Evolutionary conservation across 2,888 invertebrate species (phyloP), one percentile per base, ranked within the genome.

Genomic region (Elmis aenea): DNA sequence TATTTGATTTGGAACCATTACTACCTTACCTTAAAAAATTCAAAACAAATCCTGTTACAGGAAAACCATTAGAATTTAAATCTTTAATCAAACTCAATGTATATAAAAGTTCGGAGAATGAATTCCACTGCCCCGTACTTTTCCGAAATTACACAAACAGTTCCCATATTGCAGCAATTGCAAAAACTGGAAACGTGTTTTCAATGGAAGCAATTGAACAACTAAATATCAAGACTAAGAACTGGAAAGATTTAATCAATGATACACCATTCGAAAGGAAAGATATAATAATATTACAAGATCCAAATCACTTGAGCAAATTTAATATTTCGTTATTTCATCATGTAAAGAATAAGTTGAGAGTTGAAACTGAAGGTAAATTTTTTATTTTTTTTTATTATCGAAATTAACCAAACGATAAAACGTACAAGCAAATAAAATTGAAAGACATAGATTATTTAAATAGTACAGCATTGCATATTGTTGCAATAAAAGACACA

Each of bases 181-280:
- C 77, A 33, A 81, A 81, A 0, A 94, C 92, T 5, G 99, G 99
- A 13, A 97, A 99, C 76, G 95, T 99, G 0, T 99, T 84, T 66
- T 87, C 87, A 0, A 81, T 84, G 71, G 96, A 99, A 77, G 95
- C 96, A 0, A 79, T 97, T 22, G 93, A 96, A 54, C 90, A 95
- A 58, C 74, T 99, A 21, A 99, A 99, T 62, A 81, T 99, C 31
- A 99, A 96, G 68, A 81, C 87, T 1, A 86, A 86, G 53, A 92
- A 92, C 61, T 94, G 88, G 83, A 90, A 87, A 59, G 99, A 99
- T 70, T 77, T 99, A 20, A 72, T 99, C 6, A 85, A 79, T 48
- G 96, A 97, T 64, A 80, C 83, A 46, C 81, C 91, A 1, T 99
- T 97, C 64, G 74, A 78, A 8, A 77, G 91, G 45, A 84, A 77